Evolutionary conservation across 2,113 vertebrate genomes (phyloP), one percentile per base, ranked within the genome.

Genomic region (Myotis yumanensis): DNA sequence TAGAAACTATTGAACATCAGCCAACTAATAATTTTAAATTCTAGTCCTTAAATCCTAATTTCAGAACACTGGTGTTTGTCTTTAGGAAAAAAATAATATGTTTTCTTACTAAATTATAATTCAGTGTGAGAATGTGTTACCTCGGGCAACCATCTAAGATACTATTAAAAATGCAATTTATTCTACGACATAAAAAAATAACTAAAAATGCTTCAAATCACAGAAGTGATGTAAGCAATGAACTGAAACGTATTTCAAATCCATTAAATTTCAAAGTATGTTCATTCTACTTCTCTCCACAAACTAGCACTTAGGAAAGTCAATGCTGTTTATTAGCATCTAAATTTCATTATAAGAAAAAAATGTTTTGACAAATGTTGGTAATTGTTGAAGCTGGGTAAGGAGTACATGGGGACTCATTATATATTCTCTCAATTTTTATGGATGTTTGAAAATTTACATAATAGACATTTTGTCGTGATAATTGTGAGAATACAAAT

Each of bases 131-230:
- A 95, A 95, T 96, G 92, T 75, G 40, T 96, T 92, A 96, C 96
- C 92, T 96, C 90, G 90, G 92, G 96, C 95, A 97, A 97, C 62
- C 77, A 97, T 90, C 96, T 88, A 83, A 96, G 82, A 96, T 96
- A 73, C 77, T 96, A 95, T 97, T 97, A 93, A 96, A 97, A 96
- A 92, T 95, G 86, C 57, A 95, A 96, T 96, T 95, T 97, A 95
- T 96, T 96, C 89, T 95, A 95, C 88, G 62, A 59, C 80, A 90
- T 96, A 96, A 96, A 96, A 96, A 97, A 96, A 97, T 88, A 95
- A 96, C 94, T 95, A 92, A 96, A 96, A 96, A 80, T 97, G 86
- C 57, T 96, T 46, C 86, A 89, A 96, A 96, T 96, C 86, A 89
- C 82, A 95, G 85, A 95, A 96, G 76, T 93, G 92, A 88, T 90